Conservation (phyloP, 1,140 invertebrate genomes). For the Drosophila sp. region DNA sequence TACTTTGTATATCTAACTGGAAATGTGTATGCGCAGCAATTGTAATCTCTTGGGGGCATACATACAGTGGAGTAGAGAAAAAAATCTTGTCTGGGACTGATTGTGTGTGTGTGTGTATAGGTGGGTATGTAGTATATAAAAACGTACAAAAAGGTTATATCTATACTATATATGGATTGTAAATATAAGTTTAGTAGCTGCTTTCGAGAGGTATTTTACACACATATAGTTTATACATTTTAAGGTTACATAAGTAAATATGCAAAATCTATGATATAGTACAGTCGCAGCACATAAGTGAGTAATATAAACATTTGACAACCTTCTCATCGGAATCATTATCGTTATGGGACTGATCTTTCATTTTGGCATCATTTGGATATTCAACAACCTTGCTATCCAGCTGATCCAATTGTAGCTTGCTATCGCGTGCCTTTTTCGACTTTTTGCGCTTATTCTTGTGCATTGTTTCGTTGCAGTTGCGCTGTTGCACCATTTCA, state of each 20-base stretch:
- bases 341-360: conserved; percentile 39
- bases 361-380: conserved; percentile 30
- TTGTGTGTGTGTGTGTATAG: background rate
- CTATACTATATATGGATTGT: background rate
- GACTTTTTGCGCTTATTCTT: conserved; percentile 77
- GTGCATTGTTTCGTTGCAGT: conserved; percentile 57
- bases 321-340: conserved; percentile 77
- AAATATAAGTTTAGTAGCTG: conserved; percentile 28
- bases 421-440: conserved; percentile 47
- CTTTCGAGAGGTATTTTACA: conserved; percentile 53
- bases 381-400: conserved; percentile 56
- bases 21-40: conserved; percentile 1
- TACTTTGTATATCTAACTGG: background rate
- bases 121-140: background rate
- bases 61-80: background rate
- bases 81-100: background rate
- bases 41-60: background rate
- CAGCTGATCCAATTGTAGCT: conserved; percentile 60
- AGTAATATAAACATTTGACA: conserved; percentile 80
- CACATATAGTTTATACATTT: conserved; percentile 13
- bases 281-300: conserved; percentile 81
- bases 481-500: conserved; percentile 60
- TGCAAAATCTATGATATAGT: conserved; percentile 69
- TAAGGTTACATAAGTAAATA: conserved; percentile 1
- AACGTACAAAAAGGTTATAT: conserved; percentile 5